phyloP scores from a whole-genome alignment of 2,113 vertebrate genomes.

The Neotragus pygmaeus region DNA sequence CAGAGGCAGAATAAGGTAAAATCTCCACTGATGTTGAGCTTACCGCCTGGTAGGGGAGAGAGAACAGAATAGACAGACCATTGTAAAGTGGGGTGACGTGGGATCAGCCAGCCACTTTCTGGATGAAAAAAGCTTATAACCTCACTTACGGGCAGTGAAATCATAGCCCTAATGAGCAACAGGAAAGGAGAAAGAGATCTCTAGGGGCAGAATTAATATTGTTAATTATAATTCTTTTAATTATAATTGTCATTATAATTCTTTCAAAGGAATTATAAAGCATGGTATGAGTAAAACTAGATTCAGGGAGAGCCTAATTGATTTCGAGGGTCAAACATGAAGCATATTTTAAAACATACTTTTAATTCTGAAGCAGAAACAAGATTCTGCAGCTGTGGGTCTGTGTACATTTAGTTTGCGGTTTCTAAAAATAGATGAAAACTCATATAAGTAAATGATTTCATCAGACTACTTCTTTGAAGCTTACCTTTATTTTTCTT shows the following conservation, averaged over 20 bases:
- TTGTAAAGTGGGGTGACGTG: background rate
- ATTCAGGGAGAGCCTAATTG: too few relatives aligned
- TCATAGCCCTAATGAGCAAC: background rate
- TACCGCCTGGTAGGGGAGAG: background rate
- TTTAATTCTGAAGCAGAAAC: background rate
- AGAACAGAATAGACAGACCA: background rate
- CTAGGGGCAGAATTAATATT: accelerated
- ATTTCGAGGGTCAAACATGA: background rate
- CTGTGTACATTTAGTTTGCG: background rate
- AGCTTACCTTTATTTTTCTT: background rate
- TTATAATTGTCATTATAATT: background rate
- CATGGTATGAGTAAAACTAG: background rate
- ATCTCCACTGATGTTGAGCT: background rate
- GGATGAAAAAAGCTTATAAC: background rate
- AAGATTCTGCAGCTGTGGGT: background rate
- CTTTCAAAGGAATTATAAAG: background rate
- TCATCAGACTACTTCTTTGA: background rate
- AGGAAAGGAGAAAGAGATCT: background rate
- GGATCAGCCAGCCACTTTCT: accelerated
- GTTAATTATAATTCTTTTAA: background rate
- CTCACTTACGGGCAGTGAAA: background rate
- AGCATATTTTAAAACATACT: background rate
- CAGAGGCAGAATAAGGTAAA: background rate
- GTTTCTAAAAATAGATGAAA: background rate
- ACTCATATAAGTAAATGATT: background rate